Base-by-base conservation (phyloP, 2,797 vertebrate species). In the Sparus aurata region DNA sequence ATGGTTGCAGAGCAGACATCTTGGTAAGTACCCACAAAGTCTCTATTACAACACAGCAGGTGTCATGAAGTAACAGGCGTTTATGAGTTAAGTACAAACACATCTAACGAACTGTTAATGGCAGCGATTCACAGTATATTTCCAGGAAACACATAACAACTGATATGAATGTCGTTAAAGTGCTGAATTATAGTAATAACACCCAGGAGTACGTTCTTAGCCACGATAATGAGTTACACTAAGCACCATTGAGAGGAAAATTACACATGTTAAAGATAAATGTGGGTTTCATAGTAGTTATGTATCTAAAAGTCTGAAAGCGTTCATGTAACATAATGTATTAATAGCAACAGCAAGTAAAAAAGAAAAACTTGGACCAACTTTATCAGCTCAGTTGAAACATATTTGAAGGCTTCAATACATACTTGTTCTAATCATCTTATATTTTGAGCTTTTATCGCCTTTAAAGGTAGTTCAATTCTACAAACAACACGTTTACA, bases 61-160 rank as follows among this genome's bases (percentile, higher is more conserved):
- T 81, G 61, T 68, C 54, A 34, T 75, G 57, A 79, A 77, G 50
- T 50, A 66, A 83, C 20, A 59, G 30, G 55, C 43, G 18, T 63
- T 68, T 27, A 38, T 79, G 41, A 88, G 85, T 80, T 58, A 71
- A 90, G 82, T 73, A 73, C 27, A 67, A 63, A 34, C 5, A 9
- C 0, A 4, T 49, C 68, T 77, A 81, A 88, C 77, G 47, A 89
- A 79, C 49, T 47, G 30, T 71, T 75, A 38, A 84, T 52, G 57
- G 50, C 34, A 22, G 45, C 3, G 11, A 64, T 45, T 74, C 69
- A 54, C 45, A 47, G 41, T 47, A 5, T 46, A 69, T 53, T 69
- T 80, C 34, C 22, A 49, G 69, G 74, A 85, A 87, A 77, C 52
- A 12, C 11, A 60, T 54, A 76, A 69, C 54, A 55, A 69, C 18